A percentile compares a stretch with the other conserved stretches of the same genome.
These are phyloP conservation scores for Vireo griseus DNA, from an alignment of 2,797 vertebrate genomes.

Conservation along the genomic window DNA sequence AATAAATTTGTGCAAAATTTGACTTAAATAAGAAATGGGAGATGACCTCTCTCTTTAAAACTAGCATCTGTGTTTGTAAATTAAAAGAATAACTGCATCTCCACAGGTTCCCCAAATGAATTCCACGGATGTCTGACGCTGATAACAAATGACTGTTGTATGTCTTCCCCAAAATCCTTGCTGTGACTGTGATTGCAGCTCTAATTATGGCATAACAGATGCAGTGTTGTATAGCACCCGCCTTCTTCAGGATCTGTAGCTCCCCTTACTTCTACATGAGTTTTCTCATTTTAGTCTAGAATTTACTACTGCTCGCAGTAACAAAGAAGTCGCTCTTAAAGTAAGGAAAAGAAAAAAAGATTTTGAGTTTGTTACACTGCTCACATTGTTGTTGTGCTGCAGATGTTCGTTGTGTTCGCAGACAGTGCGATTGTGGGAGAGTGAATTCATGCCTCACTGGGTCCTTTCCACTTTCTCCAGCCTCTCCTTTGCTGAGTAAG, in stretches of 20 bases:
- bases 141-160: conserved; percentile 5
- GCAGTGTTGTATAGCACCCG: conserved; percentile 7
- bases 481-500: conserved; percentile 13
- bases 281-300: background rate
- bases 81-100: background rate
- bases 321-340: background rate
- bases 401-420: background rate
- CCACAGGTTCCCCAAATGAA: background rate
- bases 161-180: background rate
- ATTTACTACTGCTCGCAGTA: conserved; percentile 13
- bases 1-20: background rate
- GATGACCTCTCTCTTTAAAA: background rate
- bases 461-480: background rate
- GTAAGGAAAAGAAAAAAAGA: background rate
- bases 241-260: background rate
- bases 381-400: background rate
- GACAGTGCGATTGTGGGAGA: background rate
- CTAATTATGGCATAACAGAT: conserved; percentile 43
- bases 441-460: background rate
- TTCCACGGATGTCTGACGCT: background rate
- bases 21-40: background rate
- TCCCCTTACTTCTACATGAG: background rate
- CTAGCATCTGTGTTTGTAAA: background rate
- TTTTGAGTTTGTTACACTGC: background rate
- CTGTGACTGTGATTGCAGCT: background rate